Evolutionary conservation across 2,113 vertebrate species (phyloP).

Genomic region (Mobula hypostoma): DNA sequence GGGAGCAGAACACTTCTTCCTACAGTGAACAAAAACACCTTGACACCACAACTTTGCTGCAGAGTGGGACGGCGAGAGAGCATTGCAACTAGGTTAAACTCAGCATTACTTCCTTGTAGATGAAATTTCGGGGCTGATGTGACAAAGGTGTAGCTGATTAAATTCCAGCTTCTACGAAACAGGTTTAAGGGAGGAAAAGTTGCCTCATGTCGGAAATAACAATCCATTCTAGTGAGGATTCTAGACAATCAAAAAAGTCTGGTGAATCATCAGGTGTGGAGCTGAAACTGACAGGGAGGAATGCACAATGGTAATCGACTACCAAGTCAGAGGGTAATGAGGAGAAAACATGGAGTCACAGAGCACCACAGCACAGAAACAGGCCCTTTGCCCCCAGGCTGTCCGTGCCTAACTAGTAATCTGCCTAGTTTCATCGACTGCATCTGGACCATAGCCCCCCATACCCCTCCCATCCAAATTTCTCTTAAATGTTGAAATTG

Average conservation of each 20-base stretch:
- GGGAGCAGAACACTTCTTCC: slow-evolving; percentile 48
- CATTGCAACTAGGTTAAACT: neutral
- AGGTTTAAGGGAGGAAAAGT: neutral
- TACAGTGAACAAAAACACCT: neutral
- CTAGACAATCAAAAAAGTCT: neutral
- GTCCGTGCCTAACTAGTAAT: no score
- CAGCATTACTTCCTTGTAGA: neutral
- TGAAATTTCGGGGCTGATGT: neutral
- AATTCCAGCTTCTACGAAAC: neutral
- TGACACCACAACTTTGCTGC: neutral
- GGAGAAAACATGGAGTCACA: no score
- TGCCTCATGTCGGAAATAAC: no score
- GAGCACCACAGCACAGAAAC: no score
- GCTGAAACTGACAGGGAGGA: neutral
- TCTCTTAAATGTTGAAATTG: no score
- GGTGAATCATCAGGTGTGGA: no score
- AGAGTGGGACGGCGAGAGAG: neutral
- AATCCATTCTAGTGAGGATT: neutral
- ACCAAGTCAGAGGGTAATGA: neutral
- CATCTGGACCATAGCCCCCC: no score
- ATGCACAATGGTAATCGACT: neutral
- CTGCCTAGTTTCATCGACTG: no score
- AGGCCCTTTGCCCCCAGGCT: no score
- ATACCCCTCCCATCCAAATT: no score
- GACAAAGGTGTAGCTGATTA: neutral